phyloP scores from a whole-genome alignment of 1,140 invertebrate genomes.

The Papilio aristodemus region DNA sequence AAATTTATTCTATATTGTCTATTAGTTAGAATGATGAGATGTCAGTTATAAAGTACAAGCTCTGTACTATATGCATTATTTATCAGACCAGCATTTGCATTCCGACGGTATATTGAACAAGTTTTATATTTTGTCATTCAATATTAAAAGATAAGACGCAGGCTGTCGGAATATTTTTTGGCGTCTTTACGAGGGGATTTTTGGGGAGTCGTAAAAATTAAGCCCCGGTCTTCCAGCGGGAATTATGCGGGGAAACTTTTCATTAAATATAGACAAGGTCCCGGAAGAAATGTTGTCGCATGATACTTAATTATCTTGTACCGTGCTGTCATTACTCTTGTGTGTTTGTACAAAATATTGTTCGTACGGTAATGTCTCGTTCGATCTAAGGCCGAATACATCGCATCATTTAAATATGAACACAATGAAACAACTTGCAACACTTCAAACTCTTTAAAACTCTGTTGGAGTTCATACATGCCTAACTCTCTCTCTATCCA shows the following conservation, averaged over 20 bases:
- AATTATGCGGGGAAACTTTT: constrained; percentile 50
- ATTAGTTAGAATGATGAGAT: too few species aligned
- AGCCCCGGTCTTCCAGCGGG: constrained; percentile 40
- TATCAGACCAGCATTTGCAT: constrained; percentile 63
- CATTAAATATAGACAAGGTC: constrained; percentile 47
- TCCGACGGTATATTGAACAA: constrained; percentile 62
- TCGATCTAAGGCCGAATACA: too few species aligned
- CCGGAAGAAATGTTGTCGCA: constrained; percentile 20
- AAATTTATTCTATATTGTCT: not conserved
- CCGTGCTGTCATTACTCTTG: not conserved
- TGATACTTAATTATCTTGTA: constrained; percentile 27
- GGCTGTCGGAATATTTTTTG: constrained; percentile 49
- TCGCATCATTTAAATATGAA: too few species aligned
- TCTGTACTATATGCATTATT: constrained; percentile 63
- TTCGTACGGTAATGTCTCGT: too few species aligned
- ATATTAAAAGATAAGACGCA: constrained; percentile 59
- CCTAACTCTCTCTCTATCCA: too few species aligned
- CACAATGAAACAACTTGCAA: too few species aligned
- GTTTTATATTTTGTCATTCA: constrained; percentile 69
- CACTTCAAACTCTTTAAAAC: too few species aligned
- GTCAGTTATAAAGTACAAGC: constrained; percentile 14
- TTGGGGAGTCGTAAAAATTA: constrained; percentile 48
- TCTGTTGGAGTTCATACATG: too few species aligned
- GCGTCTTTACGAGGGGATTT: constrained; percentile 43
- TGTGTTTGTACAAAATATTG: not conserved